phyloP scores from a whole-genome alignment of 2,888 invertebrate genomes.

The Lasius platythorax region DNA sequence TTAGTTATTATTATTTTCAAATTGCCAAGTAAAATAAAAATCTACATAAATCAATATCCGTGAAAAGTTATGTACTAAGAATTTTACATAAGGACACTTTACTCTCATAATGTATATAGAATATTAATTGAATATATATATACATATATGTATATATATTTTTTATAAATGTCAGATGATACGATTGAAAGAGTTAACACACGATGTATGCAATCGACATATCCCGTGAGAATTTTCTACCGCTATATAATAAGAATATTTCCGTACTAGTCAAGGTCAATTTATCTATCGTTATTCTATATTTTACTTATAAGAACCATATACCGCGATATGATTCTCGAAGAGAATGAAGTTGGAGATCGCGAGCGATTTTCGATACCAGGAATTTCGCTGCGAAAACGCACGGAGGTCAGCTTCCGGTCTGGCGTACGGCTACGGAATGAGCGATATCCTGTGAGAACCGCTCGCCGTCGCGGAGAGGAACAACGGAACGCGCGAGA shows the following conservation, averaged over 20 bases:
- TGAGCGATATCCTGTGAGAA: conserved; percentile 74
- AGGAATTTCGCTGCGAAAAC: conserved; percentile 14
- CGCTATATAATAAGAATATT: conserved; percentile 17
- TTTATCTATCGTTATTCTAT: neutral
- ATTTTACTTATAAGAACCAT: neutral
- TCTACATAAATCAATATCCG: neutral
- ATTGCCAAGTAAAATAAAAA: neutral
- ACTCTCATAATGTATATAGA: neutral
- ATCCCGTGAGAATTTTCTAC: neutral
- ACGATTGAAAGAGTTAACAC: neutral
- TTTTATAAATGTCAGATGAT: neutral
- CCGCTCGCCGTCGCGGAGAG: conserved; percentile 63
- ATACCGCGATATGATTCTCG: neutral
- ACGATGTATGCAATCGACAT: neutral
- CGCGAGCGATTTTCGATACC: conserved; percentile 11
- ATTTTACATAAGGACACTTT: neutral
- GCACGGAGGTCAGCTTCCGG: conserved; percentile 46
- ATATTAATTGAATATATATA: neutral
- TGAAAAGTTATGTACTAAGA: neutral
- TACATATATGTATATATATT: neutral
- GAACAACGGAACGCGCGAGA: conserved; percentile 57
- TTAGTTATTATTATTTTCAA: neutral
- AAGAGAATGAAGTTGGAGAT: neutral
- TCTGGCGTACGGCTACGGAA: conserved; percentile 60
- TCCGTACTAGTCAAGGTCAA: conserved; percentile 4